Base-by-base conservation (phyloP, 2,888 invertebrate genomes). In the Ectemnius lituratus region DNA sequence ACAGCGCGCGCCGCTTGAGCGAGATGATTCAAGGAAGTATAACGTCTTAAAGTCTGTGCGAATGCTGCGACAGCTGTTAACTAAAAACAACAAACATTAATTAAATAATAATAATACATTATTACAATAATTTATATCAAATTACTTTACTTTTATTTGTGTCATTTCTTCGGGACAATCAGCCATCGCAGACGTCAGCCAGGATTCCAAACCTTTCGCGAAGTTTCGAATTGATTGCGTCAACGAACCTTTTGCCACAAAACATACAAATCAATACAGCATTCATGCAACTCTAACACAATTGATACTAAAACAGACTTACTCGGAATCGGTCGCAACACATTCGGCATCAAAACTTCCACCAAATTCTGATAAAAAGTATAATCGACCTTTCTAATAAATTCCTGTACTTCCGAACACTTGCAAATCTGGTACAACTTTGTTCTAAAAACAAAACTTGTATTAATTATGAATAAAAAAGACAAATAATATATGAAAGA, bases 1-100 rank as follows among this genome's bases (percentile, higher is more conserved):
- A 99, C 99, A 66, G 98, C 98, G 67, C 99, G 93, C 5, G 99
- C 99, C 62, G 98, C 98, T 91, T 96, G 96, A 76, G 99, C 99
- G 87, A 99, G 93, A 92, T 99, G 99, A 92, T 99, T 99, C 76
- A 99, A 93, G 37, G 98, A 98, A 6, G 99, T 99, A 92, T 99
- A 99, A 49, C 99, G 95, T 52, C 98, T 94, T 87, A 99, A 92
- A 23, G 97, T 98, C 91, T 98, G 98, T 86, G 98, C 97, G 91
- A 99, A 97, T 18, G 97, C 96, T 76, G 96, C 96, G 1, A 98
- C 98, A 14, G 96, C 95, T 8, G 95, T 92, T 71, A 94, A 91
- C 93, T 94, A 81, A 47, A 60, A n/a, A n/a, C n/a, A n/a, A n/a
- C n/a, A n/a, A n/a, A n/a, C n/a, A n/a, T n/a, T n/a, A n/a, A n/a